Conservation (phyloP, 2,888 invertebrate genomes). For the Metallyticus violacea region DNA sequence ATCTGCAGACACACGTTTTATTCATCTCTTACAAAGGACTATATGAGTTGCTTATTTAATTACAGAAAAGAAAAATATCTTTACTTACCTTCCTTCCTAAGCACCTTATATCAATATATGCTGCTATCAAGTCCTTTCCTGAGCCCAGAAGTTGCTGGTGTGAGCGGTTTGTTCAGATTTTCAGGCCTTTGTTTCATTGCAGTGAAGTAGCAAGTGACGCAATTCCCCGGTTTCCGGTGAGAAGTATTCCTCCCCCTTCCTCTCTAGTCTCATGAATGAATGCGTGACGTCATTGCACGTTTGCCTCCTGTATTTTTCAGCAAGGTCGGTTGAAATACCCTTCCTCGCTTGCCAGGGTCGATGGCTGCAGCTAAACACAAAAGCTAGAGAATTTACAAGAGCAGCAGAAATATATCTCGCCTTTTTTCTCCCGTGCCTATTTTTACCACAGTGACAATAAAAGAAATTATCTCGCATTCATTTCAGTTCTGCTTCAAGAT, state of each 20-base stretch:
- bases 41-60: too few relatives aligned
- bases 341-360: not conserved
- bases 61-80: not conserved
- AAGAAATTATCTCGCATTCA: not conserved
- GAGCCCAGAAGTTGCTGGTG: not conserved
- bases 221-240: not conserved
- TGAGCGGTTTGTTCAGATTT: not conserved
- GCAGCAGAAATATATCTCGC: not conserved
- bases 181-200: not conserved
- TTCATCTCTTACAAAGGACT: too few relatives aligned
- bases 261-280: constrained; percentile 9
- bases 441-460: not conserved
- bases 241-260: not conserved
- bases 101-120: not conserved
- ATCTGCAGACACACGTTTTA: too few relatives aligned
- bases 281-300: constrained; percentile 6
- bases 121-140: too few relatives aligned
- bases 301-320: constrained; percentile 11
- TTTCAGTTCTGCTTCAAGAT: not conserved
- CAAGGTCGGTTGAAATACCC: not conserved
- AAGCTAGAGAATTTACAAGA: not conserved
- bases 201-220: not conserved
- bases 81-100: not conserved
- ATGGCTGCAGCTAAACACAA: not conserved
- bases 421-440: not conserved